phyloP scores from a whole-genome alignment of 2,888 invertebrate genomes.

The Calameuta filiformis region DNA sequence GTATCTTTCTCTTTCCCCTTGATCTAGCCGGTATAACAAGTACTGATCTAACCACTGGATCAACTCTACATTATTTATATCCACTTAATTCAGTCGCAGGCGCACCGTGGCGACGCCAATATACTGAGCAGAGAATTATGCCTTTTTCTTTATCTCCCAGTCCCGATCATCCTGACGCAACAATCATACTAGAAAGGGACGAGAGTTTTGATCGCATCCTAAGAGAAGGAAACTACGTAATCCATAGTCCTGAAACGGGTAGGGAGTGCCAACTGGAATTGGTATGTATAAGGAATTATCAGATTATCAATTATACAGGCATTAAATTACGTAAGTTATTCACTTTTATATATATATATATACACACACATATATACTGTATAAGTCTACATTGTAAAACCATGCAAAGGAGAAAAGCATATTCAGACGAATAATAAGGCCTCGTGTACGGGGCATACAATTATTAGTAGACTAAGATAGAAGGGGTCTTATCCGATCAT shows the following conservation, averaged over 20 bases:
- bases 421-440: background rate
- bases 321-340: background rate
- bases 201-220: background rate
- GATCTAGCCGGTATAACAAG: background rate
- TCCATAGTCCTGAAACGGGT: background rate
- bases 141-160: background rate
- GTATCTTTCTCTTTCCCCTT: background rate
- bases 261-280: background rate
- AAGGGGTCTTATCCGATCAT: background rate
- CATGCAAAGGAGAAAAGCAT: background rate
- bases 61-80: background rate
- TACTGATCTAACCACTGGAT: background rate
- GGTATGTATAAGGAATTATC: background rate
- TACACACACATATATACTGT: background rate
- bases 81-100: background rate
- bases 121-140: background rate
- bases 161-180: background rate
- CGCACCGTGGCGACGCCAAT: background rate
- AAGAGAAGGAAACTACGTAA: background rate
- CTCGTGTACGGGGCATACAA: background rate
- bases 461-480: background rate
- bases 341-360: background rate
- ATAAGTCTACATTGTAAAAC: background rate
- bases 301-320: background rate
- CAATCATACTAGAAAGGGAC: background rate